Base-by-base conservation (phyloP, 2,113 vertebrate species). In the Vimba vimba region DNA sequence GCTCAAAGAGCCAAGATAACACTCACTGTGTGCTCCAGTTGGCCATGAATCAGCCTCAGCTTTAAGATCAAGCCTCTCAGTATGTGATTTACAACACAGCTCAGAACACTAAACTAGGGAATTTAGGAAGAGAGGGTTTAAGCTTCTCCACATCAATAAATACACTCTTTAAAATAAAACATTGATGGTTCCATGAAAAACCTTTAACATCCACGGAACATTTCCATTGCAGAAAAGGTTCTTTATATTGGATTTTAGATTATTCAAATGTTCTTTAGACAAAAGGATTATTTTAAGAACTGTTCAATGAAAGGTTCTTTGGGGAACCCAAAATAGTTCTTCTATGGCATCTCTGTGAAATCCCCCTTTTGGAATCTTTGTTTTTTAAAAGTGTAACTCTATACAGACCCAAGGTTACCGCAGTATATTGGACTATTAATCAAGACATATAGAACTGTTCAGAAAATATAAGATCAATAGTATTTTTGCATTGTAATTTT, bases 1-100 rank as follows among this genome's bases (percentile, higher is more conserved):
- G 83, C 59, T 79, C 85, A 78, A 82, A 64, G 55, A 69, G 39
- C 85, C 52, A 76, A 84, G 87, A 88, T 84, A 86, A 84, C 86
- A 73, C 80, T 68, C 47, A 79, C 75, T 30, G 59, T 59, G 50
- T 10, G 59, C 43, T 69, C 43, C 30, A 71, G 73, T 78, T 76
- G 77, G 23, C 43, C 66, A 79, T 55, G 80, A 60, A 27, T 15
- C 68, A 64, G n/a, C 57, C 73, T 83, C 68, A 79, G 64, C 45
- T 82, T 83, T 84, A 57, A 57, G 57, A 86, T n/a, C 75, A 4
- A 4, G 30, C 57, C 52, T 47, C 79, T 79, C 57, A 78, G 78
- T 39, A 71, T 59, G 30, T 86, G 81, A 84, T 83, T 62, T 80
- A 84, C 27, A 55, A 62, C 68, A 81, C 77, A 68, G 6, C 78